Base-by-base conservation (phyloP, 2,113 vertebrate species). In the Colinus virginianus region DNA sequence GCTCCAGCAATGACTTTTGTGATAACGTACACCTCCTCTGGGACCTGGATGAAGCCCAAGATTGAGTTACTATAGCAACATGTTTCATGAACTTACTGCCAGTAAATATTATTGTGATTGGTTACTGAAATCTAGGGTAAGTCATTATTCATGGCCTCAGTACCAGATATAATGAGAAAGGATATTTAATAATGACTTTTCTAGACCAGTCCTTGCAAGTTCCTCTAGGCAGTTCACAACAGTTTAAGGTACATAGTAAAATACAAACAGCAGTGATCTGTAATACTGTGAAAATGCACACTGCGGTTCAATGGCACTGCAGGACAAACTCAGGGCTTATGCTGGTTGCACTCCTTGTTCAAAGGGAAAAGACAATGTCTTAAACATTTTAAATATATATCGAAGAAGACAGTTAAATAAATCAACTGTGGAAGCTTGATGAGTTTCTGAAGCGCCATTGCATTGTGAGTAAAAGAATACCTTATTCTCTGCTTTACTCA, bases 61-160 rank as follows among this genome's bases (percentile, higher is more conserved):
- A 55, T 74, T 85, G 75, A 91, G 69, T 94, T 81, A 79, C 87
- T 95, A 76, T 87, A 92, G 90, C 69, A 94, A 94, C 75, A 90
- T 74, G 18, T 78, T 93, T 95, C 91, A 92, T 1, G 0, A 61
- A 90, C 48, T 53, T 2, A 4, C 91, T 96, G 85, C 84, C 92
- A 95, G 70, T 94, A 95, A 96, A 95, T 94, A 95, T 95, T 95
- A 69, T 81, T 72, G 48, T 42, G 67, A 90, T 92, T 71, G 59
- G 85, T 95, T 92, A 93, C 89, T 93, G 79, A 94, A 94, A 87
- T 84, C 83, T 86, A 78, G 63, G 38, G 25, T 84, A 95, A 63
- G 30, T 46, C 75, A 90, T 86, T 92, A 90, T 77, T 93, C 91
- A 72, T 82, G 55, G 49, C 12, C 56, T 91, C 4, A 2, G 13